These are phyloP conservation scores for Gila orcuttii DNA, from an alignment of 2,113 vertebrate species.

Conservation along the genomic window DNA sequence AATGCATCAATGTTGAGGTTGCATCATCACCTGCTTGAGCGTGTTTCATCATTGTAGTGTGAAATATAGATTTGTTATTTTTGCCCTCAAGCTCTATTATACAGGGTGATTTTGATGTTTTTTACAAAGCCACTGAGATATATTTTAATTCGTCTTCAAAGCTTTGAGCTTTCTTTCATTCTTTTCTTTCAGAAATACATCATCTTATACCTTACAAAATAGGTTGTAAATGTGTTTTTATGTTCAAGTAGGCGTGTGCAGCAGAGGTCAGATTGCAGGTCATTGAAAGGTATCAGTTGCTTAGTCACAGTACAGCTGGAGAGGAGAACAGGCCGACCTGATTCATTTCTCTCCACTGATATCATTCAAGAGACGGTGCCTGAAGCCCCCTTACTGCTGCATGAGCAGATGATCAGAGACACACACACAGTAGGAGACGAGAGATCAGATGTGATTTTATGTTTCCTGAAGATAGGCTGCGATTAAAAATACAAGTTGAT, in stretches of 20 bases:
- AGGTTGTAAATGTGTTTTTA: background rate
- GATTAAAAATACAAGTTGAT: slow-evolving; percentile 8
- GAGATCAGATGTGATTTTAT: slow-evolving; percentile 28
- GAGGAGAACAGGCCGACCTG: slow-evolving; percentile 63
- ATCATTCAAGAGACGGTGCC: slow-evolving; percentile 65
- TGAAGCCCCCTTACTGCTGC: slow-evolving; percentile 46
- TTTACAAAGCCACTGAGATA: slow-evolving; percentile 2
- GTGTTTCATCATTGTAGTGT: slow-evolving; percentile 36
- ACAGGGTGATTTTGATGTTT: background rate
- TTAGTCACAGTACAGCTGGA: slow-evolving; percentile 66
- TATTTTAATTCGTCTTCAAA: slow-evolving; percentile 9
- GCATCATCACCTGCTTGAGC: background rate
- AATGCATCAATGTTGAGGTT: background rate
- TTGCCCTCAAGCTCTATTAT: slow-evolving; percentile 1
- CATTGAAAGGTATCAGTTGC: slow-evolving; percentile 56
- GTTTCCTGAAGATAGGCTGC: slow-evolving; percentile 28
- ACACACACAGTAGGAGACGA: slow-evolving; percentile 60
- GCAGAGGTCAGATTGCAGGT: slow-evolving; percentile 38
- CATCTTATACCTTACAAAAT: slow-evolving; percentile 22
- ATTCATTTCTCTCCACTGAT: slow-evolving; percentile 68
- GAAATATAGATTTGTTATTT: slow-evolving; percentile 49
- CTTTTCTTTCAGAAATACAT: background rate
- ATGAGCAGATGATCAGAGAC: slow-evolving; percentile 34
- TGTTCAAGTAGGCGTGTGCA: slow-evolving; percentile 12
- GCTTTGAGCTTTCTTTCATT: background rate